Evolutionary conservation across 2,113 vertebrate species (phyloP).

Genomic region (Dryoscopus gambensis): DNA sequence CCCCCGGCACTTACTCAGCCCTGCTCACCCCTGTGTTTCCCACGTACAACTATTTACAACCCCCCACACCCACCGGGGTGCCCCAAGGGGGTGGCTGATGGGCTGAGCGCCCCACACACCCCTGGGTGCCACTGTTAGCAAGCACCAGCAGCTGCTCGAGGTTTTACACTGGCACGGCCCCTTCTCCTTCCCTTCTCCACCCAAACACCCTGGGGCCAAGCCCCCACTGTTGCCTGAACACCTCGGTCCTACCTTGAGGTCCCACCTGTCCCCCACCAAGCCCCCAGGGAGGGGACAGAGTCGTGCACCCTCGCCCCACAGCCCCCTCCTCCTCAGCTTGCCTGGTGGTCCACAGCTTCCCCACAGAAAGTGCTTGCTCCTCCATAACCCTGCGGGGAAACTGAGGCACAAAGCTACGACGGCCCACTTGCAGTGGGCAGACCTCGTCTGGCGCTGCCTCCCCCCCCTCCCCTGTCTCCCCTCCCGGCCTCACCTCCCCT

Average conservation of each 20-base stretch:
- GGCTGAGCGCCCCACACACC: not conserved
- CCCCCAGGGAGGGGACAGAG: rapidly evolving
- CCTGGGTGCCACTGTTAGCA: rapidly evolving
- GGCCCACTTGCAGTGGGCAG: no score
- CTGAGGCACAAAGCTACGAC: no score
- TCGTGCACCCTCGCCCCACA: rapidly evolving
- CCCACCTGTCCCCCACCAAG: rapidly evolving
- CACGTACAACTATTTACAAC: conserved; percentile 28
- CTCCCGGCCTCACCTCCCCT: no score
- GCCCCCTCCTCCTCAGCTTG: not conserved
- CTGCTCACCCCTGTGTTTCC: not conserved
- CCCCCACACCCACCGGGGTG: not conserved
- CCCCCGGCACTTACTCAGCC: not conserved
- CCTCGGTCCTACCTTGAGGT: not conserved
- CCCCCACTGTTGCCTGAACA: not conserved
- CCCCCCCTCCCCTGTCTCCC: no score
- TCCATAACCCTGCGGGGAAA: not conserved
- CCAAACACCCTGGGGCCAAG: rapidly evolving
- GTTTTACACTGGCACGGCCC: not conserved
- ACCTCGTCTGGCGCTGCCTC: no score
- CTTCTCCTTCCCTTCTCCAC: not conserved
- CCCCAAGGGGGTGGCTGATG: not conserved
- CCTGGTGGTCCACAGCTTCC: not conserved
- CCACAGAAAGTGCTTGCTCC: not conserved
- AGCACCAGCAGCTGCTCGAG: rapidly evolving